Percentiles rank a stretch among this genome's conserved stretches.
phyloP scores from a whole-genome alignment of 1,140 invertebrate species.

The Oscheius sp. region DNA sequence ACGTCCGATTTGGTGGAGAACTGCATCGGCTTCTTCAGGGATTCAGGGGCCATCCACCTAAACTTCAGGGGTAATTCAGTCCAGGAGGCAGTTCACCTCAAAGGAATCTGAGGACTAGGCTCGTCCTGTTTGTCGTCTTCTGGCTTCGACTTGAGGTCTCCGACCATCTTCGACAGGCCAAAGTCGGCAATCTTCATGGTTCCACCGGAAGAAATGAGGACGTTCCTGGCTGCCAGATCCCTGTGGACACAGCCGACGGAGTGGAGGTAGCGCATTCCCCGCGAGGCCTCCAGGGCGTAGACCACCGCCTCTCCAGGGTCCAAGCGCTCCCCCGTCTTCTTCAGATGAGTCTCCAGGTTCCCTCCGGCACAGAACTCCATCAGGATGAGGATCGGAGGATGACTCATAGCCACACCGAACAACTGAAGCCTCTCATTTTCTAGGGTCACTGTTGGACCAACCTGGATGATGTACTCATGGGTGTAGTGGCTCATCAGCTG shows the following conservation, averaged over 20 bases:
- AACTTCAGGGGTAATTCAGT: too few species aligned
- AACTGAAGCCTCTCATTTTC: conserved; percentile 27
- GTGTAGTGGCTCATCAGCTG: background rate
- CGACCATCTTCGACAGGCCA: too few species aligned
- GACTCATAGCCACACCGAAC: conserved; percentile 38
- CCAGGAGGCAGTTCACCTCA: too few species aligned
- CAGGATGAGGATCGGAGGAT: conserved; percentile 36
- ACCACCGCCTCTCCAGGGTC: conserved; percentile 21
- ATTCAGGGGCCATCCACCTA: conserved; percentile 60
- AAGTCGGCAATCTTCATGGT: too few species aligned
- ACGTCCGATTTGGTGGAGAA: conserved; percentile 55
- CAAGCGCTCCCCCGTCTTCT: conserved; percentile 32
- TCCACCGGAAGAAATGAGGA: conserved; percentile 72
- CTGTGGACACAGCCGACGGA: conserved; percentile 76
- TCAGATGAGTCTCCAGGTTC: conserved; percentile 40
- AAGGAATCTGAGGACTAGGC: too few species aligned
- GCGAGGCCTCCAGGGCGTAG: conserved; percentile 32
- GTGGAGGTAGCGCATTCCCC: conserved; percentile 42
- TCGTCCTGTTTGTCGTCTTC: background rate
- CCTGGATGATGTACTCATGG: background rate
- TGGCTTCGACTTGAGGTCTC: background rate
- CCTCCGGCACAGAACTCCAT: conserved; percentile 43
- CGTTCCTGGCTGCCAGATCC: conserved; percentile 75
- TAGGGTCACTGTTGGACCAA: background rate
- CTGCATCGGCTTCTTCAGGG: conserved; percentile 39